phyloP scores from a whole-genome alignment of 2,888 invertebrate genomes.

The Poecilus cupreus region DNA sequence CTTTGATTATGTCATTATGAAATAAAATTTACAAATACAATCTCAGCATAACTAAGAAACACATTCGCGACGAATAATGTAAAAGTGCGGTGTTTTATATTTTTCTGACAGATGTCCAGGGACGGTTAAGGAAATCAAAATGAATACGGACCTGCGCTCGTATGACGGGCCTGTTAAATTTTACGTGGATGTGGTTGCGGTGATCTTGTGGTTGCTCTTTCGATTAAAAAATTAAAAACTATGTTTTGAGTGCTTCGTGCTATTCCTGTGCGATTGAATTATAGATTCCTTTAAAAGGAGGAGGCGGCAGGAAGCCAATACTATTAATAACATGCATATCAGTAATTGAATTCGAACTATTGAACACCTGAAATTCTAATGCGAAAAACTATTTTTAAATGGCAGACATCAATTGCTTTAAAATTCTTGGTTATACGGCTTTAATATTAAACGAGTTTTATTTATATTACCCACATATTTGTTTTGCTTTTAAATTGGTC shows the following conservation, averaged over 20 bases:
- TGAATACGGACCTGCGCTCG: neutral
- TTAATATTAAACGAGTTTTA: constrained; percentile 1
- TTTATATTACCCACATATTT: constrained; percentile 10
- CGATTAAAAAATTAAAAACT: neutral
- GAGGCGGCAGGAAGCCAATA: neutral
- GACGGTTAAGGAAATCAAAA: too few species aligned
- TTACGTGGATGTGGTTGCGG: neutral
- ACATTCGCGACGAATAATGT: too few species aligned
- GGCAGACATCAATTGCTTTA: neutral
- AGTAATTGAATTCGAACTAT: neutral
- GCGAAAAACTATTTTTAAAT: constrained; percentile 3
- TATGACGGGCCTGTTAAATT: too few species aligned
- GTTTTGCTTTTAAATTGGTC: neutral
- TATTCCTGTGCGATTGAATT: neutral
- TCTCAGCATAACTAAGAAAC: too few species aligned
- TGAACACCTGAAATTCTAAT: neutral
- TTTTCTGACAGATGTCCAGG: too few species aligned
- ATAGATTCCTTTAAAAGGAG: neutral
- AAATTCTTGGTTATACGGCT: neutral
- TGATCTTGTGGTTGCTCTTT: neutral
- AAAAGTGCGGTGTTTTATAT: too few species aligned
- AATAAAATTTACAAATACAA: too few species aligned
- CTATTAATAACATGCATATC: constrained; percentile 24
- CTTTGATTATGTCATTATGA: neutral
- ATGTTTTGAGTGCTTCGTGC: neutral